Conservation (phyloP, 2,888 invertebrate species). For the Campaea margaritaria region DNA sequence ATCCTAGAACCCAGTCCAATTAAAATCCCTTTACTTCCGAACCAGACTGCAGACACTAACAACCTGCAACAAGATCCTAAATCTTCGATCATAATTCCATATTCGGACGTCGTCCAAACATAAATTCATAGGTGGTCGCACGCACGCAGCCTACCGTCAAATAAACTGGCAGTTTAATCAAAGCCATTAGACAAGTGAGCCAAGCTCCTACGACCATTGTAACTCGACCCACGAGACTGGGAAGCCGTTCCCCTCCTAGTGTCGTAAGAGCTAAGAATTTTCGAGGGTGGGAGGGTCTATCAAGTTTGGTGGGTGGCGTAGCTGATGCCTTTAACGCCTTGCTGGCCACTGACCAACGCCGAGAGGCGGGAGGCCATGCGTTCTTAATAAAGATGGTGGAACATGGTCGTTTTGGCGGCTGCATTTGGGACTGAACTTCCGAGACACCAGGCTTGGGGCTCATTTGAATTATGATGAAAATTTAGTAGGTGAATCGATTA, state of each 20-base stretch:
- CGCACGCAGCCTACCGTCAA: conserved; percentile 83
- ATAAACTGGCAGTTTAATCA: conserved; percentile 85
- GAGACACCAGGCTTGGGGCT: conserved; percentile 17
- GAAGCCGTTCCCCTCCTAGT: conserved; percentile 50
- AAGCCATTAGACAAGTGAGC: conserved; percentile 85
- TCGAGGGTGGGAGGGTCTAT: conserved; percentile 61
- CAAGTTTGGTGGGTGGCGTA: conserved; percentile 70
- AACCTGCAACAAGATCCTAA: conserved; percentile 54
- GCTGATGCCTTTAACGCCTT: conserved; percentile 84
- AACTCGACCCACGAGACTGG: conserved; percentile 63
- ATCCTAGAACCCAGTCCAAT: conserved; percentile 12
- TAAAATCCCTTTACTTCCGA: conserved; percentile 18
- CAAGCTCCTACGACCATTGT: conserved; percentile 71
- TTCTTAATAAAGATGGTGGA: conserved; percentile 83
- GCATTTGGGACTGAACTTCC: conserved; percentile 29
- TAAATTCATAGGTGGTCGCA: conserved; percentile 83
- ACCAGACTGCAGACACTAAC: conserved; percentile 27
- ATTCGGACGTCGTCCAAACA: conserved; percentile 76
- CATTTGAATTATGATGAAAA: too few relatives aligned
- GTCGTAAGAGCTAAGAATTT: conserved; percentile 37
- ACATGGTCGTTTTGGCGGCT: conserved; percentile 70
- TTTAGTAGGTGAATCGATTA: too few relatives aligned
- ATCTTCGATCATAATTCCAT: conserved; percentile 77
- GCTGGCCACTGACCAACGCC: conserved; percentile 83
- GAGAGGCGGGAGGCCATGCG: conserved; percentile 81